These are phyloP conservation scores for Sitophilus oryzae DNA, from an alignment of 1,140 invertebrate genomes.

Conservation along the genomic window DNA sequence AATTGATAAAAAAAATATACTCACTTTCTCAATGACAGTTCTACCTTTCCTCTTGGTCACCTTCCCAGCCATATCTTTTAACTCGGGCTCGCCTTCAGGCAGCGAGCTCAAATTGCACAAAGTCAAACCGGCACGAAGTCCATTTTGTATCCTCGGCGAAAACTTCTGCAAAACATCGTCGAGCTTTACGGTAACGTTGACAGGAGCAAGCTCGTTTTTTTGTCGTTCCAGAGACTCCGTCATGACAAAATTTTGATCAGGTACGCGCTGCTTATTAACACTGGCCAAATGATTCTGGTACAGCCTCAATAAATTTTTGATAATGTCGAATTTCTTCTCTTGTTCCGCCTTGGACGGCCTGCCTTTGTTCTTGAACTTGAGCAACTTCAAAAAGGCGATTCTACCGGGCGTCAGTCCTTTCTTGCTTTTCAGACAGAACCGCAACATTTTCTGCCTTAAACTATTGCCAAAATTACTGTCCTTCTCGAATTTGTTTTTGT, in stretches of 20 bases:
- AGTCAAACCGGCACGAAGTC: constrained; percentile 23
- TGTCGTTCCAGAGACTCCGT: constrained; percentile 15
- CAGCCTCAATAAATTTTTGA: constrained; percentile 10
- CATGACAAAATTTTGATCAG: constrained; percentile 3
- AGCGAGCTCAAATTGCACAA: constrained; percentile 25
- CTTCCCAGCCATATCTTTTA: not conserved
- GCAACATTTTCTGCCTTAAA: constrained; percentile 10
- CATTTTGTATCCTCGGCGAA: constrained; percentile 21
- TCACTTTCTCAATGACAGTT: no score
- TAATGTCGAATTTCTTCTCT: constrained; percentile 10
- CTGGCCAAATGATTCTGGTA: not conserved
- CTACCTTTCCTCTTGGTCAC: not conserved
- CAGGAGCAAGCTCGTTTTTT: constrained; percentile 22
- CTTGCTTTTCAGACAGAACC: constrained; percentile 9
- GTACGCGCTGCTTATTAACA: constrained; percentile 6
- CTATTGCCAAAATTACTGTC: not conserved
- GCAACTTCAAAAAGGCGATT: constrained; percentile 3
- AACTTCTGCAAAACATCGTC: constrained; percentile 27
- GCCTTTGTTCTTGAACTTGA: constrained; percentile 1
- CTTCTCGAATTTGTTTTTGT: not conserved
- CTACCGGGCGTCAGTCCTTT: not conserved
- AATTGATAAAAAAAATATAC: no score
- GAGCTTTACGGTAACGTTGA: constrained; percentile 21
- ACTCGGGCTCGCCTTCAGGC: not conserved
- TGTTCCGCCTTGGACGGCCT: not conserved